Conservation (phyloP, 2,888 invertebrate species). For the Phyllotreta striolata region DNA sequence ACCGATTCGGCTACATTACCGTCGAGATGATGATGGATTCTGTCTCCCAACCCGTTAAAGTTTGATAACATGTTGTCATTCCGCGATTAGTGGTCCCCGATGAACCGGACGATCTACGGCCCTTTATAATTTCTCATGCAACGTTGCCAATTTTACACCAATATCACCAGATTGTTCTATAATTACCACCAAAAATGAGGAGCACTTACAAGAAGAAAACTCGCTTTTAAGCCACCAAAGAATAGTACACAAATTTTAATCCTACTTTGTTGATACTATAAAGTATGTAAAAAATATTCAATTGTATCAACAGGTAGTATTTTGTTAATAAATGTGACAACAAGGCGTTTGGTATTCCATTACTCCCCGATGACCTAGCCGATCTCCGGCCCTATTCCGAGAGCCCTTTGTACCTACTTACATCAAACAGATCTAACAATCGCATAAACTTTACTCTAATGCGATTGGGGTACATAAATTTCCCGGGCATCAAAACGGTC, state of each 20-base stretch:
- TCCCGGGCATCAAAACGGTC: constrained; percentile 24
- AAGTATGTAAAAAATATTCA: no score
- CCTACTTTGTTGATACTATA: no score
- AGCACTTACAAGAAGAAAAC: no score
- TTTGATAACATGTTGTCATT: constrained; percentile 51
- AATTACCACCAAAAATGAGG: no score
- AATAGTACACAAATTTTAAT: no score
- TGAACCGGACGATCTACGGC: constrained; percentile 39
- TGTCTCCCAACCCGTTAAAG: constrained; percentile 48
- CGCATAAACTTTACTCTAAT: constrained; percentile 43
- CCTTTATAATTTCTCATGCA: constrained; percentile 36
- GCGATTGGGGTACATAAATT: constrained; percentile 45
- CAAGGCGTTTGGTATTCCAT: constrained; percentile 32
- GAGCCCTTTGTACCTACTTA: constrained; percentile 42
- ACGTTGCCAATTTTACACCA: constrained; percentile 13
- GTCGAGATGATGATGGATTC: constrained; percentile 44
- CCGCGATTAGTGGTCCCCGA: constrained; percentile 50
- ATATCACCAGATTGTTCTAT: no score
- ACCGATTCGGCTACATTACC: constrained; percentile 42
- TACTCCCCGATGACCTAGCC: constrained; percentile 29
- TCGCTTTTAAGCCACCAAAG: no score
- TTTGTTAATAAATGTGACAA: constrained; percentile 12
- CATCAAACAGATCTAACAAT: constrained; percentile 45
- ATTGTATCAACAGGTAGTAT: not conserved
- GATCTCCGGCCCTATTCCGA: constrained; percentile 21